Conservation (phyloP, 2,113 vertebrate genomes). For the Ascaphus truei region DNA sequence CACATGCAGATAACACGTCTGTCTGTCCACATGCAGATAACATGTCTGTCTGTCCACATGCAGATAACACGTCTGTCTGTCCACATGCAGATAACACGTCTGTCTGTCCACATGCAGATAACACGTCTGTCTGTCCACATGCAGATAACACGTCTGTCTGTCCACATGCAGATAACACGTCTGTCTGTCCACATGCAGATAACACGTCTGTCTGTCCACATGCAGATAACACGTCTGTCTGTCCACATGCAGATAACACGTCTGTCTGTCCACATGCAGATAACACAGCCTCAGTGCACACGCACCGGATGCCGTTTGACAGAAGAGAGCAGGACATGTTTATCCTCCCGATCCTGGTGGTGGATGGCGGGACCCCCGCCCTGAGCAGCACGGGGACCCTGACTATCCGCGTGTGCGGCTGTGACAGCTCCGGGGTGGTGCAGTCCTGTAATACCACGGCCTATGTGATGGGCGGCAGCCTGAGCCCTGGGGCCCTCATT, state of each 20-base stretch:
- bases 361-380: constrained; percentile 85
- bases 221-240: neutral
- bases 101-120: too few relatives aligned
- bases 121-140: too few relatives aligned
- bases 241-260: neutral
- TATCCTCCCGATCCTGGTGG: constrained; percentile 89
- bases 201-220: neutral
- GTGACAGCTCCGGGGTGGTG: constrained; percentile 82
- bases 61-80: too few relatives aligned
- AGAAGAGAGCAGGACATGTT: constrained; percentile 92
- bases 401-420: constrained; percentile 90
- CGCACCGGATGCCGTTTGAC: constrained; percentile 84
- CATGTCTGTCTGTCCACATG: too few relatives aligned
- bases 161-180: too few relatives aligned
- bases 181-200: neutral
- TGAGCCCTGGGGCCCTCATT: constrained; percentile 93
- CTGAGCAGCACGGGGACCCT: constrained; percentile 94
- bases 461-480: constrained; percentile 78
- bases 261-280: constrained; percentile 60
- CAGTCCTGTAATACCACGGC: constrained; percentile 93
- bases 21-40: too few relatives aligned
- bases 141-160: too few relatives aligned
- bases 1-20: too few relatives aligned
- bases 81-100: too few relatives aligned
- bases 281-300: constrained; percentile 87